These are phyloP conservation scores for Myopa tessellatipennis DNA, from an alignment of 2,888 invertebrate genomes.

Conservation along the genomic window DNA sequence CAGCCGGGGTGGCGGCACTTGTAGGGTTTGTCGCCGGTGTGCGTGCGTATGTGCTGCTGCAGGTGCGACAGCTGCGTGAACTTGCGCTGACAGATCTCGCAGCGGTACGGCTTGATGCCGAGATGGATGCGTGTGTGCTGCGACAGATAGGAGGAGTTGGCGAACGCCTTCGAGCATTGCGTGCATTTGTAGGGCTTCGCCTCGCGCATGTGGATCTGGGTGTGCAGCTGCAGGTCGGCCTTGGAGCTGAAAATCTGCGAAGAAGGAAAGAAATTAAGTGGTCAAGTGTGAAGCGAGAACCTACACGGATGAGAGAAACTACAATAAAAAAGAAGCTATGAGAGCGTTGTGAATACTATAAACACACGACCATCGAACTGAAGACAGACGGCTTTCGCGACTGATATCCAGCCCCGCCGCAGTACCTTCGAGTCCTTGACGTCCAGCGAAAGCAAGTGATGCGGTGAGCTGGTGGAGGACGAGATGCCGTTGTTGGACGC, in stretches of 20 bases:
- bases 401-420: not conserved
- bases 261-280: not conserved
- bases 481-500: slow-evolving; percentile 55
- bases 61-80: slow-evolving; percentile 99
- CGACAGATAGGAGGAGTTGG: slow-evolving; percentile 98
- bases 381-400: not conserved
- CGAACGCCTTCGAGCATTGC: slow-evolving; percentile 98
- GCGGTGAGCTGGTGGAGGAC: slow-evolving; percentile 64
- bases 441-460: slow-evolving; percentile 57
- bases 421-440: slow-evolving; percentile 64
- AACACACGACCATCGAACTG: not conserved
- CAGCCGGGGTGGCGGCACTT: slow-evolving; percentile 97
- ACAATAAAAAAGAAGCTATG: not conserved
- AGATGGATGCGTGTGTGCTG: slow-evolving; percentile 99
- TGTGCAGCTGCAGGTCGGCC: slow-evolving; percentile 96
- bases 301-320: not conserved
- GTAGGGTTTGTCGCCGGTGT: slow-evolving; percentile 99
- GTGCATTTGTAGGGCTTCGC: slow-evolving; percentile 99
- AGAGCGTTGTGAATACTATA: not conserved
- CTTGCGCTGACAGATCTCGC: slow-evolving; percentile 97
- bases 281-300: not conserved
- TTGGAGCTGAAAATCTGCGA: slow-evolving; percentile 97
- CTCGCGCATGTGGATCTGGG: slow-evolving; percentile 98
- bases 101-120: slow-evolving; percentile 98
- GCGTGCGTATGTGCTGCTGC: slow-evolving; percentile 99